phyloP scores from a whole-genome alignment of 2,113 vertebrate genomes.

The Pituophis catenifer region DNA sequence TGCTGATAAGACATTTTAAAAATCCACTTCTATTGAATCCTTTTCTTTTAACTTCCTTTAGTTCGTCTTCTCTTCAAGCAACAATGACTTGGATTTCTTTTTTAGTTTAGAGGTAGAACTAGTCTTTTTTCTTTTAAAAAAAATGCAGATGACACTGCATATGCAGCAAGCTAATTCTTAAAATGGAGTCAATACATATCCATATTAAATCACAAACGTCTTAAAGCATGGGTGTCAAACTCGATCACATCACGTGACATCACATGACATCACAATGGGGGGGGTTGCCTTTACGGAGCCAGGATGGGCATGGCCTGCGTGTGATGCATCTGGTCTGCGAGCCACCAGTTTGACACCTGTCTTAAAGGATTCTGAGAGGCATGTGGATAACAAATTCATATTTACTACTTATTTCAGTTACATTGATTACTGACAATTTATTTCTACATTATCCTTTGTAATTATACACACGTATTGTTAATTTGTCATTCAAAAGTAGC shows the following conservation, averaged over 20 bases:
- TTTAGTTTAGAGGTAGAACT: not conserved
- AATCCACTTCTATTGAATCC: not conserved
- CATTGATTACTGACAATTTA: not conserved
- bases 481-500: not conserved
- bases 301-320: too few relatives aligned
- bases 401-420: not conserved
- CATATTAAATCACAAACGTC: not conserved
- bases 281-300: too few relatives aligned
- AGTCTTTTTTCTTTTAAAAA: not conserved
- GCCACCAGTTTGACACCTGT: too few relatives aligned
- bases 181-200: not conserved
- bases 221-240: too few relatives aligned
- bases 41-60: not conserved
- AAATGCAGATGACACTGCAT: not conserved
- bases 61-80: not conserved
- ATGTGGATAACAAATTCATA: not conserved
- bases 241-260: too few relatives aligned
- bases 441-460: not conserved
- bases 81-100: not conserved
- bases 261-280: too few relatives aligned
- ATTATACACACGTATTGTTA: not conserved
- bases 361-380: not conserved
- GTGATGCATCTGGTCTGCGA: too few relatives aligned
- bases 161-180: not conserved
- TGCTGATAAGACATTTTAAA: not conserved